These are phyloP conservation scores for Corythucha ciliata DNA, from an alignment of 2,888 invertebrate genomes.

Conservation along the genomic window DNA sequence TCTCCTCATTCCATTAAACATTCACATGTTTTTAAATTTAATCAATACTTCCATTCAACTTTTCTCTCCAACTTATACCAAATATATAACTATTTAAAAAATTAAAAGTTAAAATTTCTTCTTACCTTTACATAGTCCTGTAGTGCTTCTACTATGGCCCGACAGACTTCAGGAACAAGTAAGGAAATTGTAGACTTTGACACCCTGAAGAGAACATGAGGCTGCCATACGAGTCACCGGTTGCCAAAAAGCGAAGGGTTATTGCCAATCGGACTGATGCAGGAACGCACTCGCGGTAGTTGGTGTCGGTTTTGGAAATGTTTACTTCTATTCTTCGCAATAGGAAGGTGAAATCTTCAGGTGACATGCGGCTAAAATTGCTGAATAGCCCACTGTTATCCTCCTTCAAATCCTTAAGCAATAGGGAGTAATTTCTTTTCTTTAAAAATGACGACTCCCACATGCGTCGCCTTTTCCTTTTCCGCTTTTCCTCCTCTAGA, in stretches of 20 bases:
- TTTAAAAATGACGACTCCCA: slow-evolving; percentile 1
- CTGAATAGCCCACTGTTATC: slow-evolving; percentile 17
- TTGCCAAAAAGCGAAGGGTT: slow-evolving; percentile 17
- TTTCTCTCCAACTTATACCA: slow-evolving; percentile 2
- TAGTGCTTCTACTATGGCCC: slow-evolving; percentile 16
- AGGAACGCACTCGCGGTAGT: slow-evolving; percentile 16
- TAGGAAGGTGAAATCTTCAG: slow-evolving; percentile 14
- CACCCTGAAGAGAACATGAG: slow-evolving; percentile 19
- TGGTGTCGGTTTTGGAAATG: slow-evolving; percentile 19
- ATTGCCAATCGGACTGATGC: slow-evolving; percentile 14
- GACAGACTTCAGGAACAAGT: slow-evolving; percentile 14
- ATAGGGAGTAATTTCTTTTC: slow-evolving; percentile 1
- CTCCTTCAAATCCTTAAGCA: slow-evolving; percentile 7
- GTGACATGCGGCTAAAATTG: slow-evolving; percentile 12
- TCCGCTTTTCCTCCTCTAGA: slow-evolving; percentile 6
- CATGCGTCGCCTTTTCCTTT: slow-evolving; percentile 9
- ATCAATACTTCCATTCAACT: slow-evolving; percentile 1
- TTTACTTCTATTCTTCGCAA: slow-evolving; percentile 15
- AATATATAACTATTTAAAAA: slow-evolving; percentile 4
- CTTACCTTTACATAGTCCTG: slow-evolving; percentile 17
- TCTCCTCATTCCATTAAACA: slow-evolving; percentile 8
- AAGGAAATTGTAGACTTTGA: slow-evolving; percentile 16
- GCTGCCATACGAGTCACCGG: slow-evolving; percentile 20
- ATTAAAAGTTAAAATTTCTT: slow-evolving; percentile 10
- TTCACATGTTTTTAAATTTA: slow-evolving; percentile 5